Evolutionary conservation across 2,888 invertebrate species (phyloP).

Genomic region (Pterostichus madidus): DNA sequence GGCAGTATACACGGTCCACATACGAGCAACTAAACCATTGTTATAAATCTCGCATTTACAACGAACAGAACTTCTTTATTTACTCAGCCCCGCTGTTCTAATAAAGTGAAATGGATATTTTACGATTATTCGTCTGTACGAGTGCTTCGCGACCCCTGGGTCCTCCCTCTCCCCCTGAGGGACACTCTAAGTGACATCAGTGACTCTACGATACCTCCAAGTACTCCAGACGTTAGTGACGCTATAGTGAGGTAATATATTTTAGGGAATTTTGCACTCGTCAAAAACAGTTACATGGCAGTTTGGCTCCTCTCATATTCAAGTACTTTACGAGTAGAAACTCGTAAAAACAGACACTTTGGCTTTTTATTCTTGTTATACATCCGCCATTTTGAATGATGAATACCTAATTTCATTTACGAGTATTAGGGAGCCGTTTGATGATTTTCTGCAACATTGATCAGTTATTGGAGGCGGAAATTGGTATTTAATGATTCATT

Average conservation of each 20-base stretch:
- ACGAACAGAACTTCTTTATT: constrained; percentile 59
- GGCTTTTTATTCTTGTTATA: constrained; percentile 17
- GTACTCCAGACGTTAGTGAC: too few relatives aligned
- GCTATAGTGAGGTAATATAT: not conserved
- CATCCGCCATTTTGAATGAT: constrained; percentile 17
- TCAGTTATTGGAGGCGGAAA: not conserved
- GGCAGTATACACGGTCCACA: constrained; percentile 10
- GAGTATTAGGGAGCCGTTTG: not conserved
- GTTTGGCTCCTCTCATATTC: constrained; percentile 50
- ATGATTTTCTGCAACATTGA: constrained; percentile 14
- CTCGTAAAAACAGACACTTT: constrained; percentile 22
- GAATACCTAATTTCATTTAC: constrained; percentile 15
- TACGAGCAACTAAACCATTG: constrained; percentile 17
- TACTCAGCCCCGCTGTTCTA: constrained; percentile 52
- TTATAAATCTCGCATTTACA: constrained; percentile 50
- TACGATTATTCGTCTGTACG: constrained; percentile 60
- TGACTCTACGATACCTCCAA: too few relatives aligned
- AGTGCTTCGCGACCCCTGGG: not conserved
- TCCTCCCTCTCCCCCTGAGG: not conserved
- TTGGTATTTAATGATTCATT: not conserved
- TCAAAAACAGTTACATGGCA: constrained; percentile 59
- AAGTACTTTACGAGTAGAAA: constrained; percentile 55
- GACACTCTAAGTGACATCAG: not conserved
- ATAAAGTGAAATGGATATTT: constrained; percentile 66
- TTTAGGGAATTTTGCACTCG: not conserved